Conservation (phyloP, 2,888 invertebrate species). For the Timema cristinae region DNA sequence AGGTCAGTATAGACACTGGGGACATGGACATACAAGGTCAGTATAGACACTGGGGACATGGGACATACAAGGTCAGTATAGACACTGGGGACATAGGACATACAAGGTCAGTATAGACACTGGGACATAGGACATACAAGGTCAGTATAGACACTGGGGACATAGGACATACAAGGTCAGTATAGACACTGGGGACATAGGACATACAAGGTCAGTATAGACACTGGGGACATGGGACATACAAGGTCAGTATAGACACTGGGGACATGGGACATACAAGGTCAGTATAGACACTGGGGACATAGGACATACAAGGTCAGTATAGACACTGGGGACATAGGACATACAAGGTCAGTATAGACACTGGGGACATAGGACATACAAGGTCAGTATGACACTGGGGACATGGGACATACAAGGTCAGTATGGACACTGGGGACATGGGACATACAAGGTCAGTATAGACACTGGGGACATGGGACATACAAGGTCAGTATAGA, state of each 20-base stretch:
- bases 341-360: conserved; percentile 54
- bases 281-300: conserved; percentile 55
- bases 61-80: conserved; percentile 52
- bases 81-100: conserved; percentile 39
- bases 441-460: background rate
- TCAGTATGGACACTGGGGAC: conserved; percentile 54
- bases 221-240: conserved; percentile 38
- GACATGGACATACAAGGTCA: conserved; percentile 2
- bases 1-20: conserved; percentile 58
- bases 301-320: background rate
- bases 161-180: background rate
- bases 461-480: too few species aligned
- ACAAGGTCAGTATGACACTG: too few species aligned
- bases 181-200: too few species aligned
- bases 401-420: too few species aligned
- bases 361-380: conserved; percentile 38
- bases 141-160: conserved; percentile 55
- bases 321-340: too few species aligned
- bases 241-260: too few species aligned
- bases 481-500: conserved; percentile 54
- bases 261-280: too few species aligned
- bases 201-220: conserved; percentile 54
- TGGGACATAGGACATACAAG: too few species aligned
- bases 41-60: too few species aligned
- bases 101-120: too few species aligned